phyloP scores from a whole-genome alignment of 2,113 vertebrate species.

The Malurus melanocephalus region DNA sequence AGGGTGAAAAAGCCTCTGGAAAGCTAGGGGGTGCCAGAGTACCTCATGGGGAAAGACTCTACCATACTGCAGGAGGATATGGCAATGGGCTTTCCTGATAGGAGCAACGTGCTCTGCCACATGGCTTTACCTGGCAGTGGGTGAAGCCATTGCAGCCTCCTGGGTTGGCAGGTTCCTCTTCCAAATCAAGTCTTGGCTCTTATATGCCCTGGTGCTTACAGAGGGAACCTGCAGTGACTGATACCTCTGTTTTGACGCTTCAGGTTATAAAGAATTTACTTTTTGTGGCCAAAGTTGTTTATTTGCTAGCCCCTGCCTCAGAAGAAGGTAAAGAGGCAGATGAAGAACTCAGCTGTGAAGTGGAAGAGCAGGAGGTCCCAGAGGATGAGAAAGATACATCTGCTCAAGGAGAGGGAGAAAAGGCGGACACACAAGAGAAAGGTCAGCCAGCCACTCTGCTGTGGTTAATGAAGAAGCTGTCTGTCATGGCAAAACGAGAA shows the following conservation, averaged over 20 bases:
- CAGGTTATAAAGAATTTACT: slow-evolving; percentile 96
- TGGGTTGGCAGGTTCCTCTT: not conserved
- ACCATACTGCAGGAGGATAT: not conserved
- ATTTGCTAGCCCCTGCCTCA: slow-evolving; percentile 80
- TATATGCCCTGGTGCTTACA: not conserved
- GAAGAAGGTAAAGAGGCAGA: slow-evolving; percentile 9
- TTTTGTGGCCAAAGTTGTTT: slow-evolving; percentile 89
- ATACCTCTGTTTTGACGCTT: not conserved
- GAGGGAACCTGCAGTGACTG: not conserved
- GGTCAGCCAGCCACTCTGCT: slow-evolving; percentile 77
- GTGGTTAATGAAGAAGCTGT: slow-evolving; percentile 90
- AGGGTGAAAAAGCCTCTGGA: not conserved
- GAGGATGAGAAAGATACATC: not conserved
- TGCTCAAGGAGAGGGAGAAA: not conserved
- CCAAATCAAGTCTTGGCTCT: not conserved
- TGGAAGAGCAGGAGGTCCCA: not conserved
- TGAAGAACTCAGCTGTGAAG: not conserved
- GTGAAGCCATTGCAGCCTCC: not conserved
- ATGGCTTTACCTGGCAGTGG: not conserved
- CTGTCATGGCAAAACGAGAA: slow-evolving; percentile 85
- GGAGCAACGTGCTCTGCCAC: not conserved
- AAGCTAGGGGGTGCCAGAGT: not conserved
- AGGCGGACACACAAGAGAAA: slow-evolving; percentile 48
- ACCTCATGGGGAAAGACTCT: not conserved
- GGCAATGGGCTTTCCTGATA: not conserved